Percentiles rank a stretch among this genome's conserved stretches.
These are phyloP conservation scores for Acromyrmex heyeri DNA, from an alignment of 1,140 invertebrate genomes.

Conservation along the genomic window DNA sequence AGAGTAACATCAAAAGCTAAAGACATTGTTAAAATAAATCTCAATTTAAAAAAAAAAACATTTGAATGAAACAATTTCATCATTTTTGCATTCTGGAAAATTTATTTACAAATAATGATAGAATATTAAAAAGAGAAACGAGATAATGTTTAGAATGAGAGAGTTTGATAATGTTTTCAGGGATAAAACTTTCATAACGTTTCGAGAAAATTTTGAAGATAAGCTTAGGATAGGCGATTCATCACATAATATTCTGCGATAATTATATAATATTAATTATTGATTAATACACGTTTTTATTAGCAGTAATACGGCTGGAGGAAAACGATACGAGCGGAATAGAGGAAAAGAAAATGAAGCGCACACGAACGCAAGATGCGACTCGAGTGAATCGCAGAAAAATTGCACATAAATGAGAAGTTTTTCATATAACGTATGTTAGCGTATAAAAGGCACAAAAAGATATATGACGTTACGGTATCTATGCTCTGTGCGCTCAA, in stretches of 20 bases:
- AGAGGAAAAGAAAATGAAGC: constrained; percentile 41
- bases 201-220: background rate
- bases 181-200: background rate
- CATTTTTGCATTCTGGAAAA: background rate
- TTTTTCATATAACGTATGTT: constrained; percentile 58
- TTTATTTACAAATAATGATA: constrained; percentile 16
- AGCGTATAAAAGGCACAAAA: constrained; percentile 44
- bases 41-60: background rate
- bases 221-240: background rate
- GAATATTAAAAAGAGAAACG: background rate
- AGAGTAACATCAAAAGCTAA: background rate
- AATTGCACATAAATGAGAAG: constrained; percentile 47
- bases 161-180: background rate
- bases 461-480: constrained; percentile 15
- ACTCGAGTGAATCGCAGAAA: constrained; percentile 43
- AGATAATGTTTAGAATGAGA: background rate
- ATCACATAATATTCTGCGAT: background rate
- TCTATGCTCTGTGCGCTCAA: constrained; percentile 51
- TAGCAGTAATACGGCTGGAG: background rate
- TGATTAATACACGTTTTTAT: constrained; percentile 17
- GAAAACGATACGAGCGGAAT: constrained; percentile 15
- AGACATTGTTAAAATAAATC: background rate
- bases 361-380: constrained; percentile 33
- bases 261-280: constrained; percentile 38
- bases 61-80: background rate